Evolutionary conservation across 1,140 invertebrate genomes (phyloP).

Genomic region (Papilio polytes): DNA sequence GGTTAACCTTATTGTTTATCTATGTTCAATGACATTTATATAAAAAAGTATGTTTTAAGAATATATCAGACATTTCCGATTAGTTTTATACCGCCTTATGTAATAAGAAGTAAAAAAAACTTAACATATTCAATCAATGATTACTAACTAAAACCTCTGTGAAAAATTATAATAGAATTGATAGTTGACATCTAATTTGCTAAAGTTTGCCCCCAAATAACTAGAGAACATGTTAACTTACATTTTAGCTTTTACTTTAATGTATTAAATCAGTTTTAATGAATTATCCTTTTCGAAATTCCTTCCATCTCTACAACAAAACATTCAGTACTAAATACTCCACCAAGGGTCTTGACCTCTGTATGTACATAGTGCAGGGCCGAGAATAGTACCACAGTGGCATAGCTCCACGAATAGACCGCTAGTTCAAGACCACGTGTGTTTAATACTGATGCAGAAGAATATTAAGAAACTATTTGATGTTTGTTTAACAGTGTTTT

Average conservation of each 20-base stretch:
- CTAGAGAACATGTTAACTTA: too few relatives aligned
- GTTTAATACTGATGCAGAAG: background rate
- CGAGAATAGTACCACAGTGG: constrained; percentile 4
- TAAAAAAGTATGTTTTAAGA: background rate
- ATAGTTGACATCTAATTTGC: too few relatives aligned
- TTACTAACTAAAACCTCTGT: too few relatives aligned
- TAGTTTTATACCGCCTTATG: background rate
- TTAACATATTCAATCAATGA: too few relatives aligned
- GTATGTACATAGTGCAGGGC: background rate
- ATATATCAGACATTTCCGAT: background rate
- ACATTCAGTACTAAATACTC: background rate
- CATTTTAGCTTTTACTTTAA: background rate
- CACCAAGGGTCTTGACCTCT: constrained; percentile 7
- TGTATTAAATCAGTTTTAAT: background rate
- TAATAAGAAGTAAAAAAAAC: background rate
- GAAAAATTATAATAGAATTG: too few relatives aligned
- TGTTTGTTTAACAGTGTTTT: background rate
- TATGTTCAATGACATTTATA: background rate
- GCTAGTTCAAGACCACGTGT: constrained; percentile 28
- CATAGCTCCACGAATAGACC: constrained; percentile 20
- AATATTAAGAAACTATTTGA: background rate
- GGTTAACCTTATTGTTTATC: background rate
- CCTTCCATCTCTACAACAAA: background rate
- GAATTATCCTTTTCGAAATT: background rate
- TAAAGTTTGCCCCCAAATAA: background rate